Percentiles rank a stretch among this genome's conserved stretches.
Evolutionary conservation across 2,113 vertebrate species (phyloP).

Genomic region (Odocoileus virginianus): DNA sequence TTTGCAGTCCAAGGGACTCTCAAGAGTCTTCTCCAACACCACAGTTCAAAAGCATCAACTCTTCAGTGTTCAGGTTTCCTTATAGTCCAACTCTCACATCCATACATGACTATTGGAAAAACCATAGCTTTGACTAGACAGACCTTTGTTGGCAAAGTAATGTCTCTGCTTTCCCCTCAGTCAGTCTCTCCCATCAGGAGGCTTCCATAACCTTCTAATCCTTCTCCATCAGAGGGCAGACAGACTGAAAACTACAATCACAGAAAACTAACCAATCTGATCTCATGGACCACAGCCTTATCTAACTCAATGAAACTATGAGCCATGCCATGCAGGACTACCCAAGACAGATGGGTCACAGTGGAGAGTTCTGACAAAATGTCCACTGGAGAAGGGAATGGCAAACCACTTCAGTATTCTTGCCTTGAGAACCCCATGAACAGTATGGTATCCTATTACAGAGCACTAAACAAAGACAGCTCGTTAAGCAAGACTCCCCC

Average conservation of each 20-base stretch:
- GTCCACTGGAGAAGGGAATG: background rate
- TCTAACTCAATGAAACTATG: background rate
- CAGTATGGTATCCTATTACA: background rate
- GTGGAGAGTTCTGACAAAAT: background rate
- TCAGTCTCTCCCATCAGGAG: background rate
- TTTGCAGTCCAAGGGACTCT: background rate
- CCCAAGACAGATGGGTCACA: background rate
- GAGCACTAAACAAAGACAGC: background rate
- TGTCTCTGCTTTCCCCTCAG: background rate
- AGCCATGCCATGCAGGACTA: background rate
- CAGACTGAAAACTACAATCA: background rate
- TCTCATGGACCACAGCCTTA: background rate
- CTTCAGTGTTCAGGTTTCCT: background rate
- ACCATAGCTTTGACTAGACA: background rate
- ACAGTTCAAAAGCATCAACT: background rate
- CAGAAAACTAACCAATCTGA: background rate
- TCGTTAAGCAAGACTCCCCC: background rate
- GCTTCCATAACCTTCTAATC: background rate
- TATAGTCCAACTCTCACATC: background rate
- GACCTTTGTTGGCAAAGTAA: background rate
- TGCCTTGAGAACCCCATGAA: background rate
- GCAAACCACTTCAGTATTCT: background rate
- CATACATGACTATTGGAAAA: background rate
- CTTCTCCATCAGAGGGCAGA: background rate
- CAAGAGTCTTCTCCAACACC: background rate